Percentiles rank a stretch among this genome's conserved stretches.
Evolutionary conservation across 2,113 vertebrate genomes (phyloP).

Genomic region (Cervus canadensis): DNA sequence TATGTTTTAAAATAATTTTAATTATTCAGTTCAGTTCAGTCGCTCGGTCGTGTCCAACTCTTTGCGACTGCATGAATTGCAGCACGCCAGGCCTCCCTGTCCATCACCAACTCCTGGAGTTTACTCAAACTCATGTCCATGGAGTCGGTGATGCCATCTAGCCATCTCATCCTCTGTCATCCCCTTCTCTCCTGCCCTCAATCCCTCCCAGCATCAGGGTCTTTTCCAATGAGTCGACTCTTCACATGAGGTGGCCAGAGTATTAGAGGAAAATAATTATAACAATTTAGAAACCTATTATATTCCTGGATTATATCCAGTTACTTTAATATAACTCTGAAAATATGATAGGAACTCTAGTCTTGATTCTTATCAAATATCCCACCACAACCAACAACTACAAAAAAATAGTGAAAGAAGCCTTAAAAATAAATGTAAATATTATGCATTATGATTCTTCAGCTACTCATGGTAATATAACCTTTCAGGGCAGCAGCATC

Average conservation of each 20-base stretch:
- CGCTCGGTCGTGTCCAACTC: too few species aligned
- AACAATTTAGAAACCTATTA: not conserved
- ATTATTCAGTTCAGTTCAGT: too few species aligned
- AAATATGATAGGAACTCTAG: not conserved
- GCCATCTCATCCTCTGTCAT: too few species aligned
- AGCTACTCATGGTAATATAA: not conserved
- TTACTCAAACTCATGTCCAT: too few species aligned
- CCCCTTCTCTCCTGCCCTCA: too few species aligned
- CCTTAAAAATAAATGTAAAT: not conserved
- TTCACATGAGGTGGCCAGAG: too few species aligned
- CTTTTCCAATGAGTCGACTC: too few species aligned
- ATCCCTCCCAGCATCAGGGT: too few species aligned
- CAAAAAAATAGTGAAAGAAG: not conserved
- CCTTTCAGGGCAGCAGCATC: not conserved
- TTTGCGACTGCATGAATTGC: too few species aligned
- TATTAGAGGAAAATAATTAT: not conserved
- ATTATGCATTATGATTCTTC: not conserved
- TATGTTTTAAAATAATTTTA: not conserved
- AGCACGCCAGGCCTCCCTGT: too few species aligned
- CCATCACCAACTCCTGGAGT: too few species aligned
- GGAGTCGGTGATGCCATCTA: too few species aligned
- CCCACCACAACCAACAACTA: not conserved
- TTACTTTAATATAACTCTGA: not conserved
- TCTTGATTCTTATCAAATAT: not conserved
- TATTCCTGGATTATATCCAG: not conserved